Conservation (phyloP, 92 coral and sea anemone species). For the Siderastrea siderea region DNA sequence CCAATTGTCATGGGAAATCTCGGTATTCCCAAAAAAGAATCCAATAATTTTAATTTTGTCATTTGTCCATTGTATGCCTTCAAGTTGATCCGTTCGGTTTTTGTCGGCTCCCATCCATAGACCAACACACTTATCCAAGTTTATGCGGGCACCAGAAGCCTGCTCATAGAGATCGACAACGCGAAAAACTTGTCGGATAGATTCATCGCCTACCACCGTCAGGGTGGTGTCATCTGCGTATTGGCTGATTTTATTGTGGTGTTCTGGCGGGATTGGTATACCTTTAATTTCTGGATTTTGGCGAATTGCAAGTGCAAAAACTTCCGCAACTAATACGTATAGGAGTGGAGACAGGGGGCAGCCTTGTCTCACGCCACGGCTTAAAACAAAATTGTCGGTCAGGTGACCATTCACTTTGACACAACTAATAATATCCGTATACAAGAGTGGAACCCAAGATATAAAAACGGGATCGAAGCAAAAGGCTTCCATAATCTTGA, state of each 20-base stretch:
- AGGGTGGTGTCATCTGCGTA: constrained; percentile 14
- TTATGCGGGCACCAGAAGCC: too few species aligned
- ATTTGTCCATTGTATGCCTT: neutral
- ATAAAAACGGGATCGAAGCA: neutral
- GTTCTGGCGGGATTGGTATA: neutral
- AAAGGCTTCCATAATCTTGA: neutral
- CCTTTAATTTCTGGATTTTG: constrained; percentile 4
- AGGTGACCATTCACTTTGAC: neutral
- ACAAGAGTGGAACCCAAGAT: neutral
- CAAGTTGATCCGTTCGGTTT: neutral
- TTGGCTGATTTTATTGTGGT: neutral
- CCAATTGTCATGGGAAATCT: neutral
- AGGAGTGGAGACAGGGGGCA: neutral
- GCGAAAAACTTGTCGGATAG: neutral
- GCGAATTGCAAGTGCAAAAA: constrained; percentile 11
- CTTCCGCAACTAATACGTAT: constrained; percentile 9
- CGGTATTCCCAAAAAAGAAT: neutral
- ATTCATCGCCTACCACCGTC: neutral
- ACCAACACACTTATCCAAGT: too few species aligned
- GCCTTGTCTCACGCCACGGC: neutral
- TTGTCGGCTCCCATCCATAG: neutral
- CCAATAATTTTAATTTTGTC: neutral
- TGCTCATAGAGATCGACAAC: neutral
- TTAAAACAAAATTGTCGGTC: neutral
- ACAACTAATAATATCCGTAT: constrained; percentile 9